Evolutionary conservation across 1,140 invertebrate genomes (phyloP).

Genomic region (Pararge aegeria): DNA sequence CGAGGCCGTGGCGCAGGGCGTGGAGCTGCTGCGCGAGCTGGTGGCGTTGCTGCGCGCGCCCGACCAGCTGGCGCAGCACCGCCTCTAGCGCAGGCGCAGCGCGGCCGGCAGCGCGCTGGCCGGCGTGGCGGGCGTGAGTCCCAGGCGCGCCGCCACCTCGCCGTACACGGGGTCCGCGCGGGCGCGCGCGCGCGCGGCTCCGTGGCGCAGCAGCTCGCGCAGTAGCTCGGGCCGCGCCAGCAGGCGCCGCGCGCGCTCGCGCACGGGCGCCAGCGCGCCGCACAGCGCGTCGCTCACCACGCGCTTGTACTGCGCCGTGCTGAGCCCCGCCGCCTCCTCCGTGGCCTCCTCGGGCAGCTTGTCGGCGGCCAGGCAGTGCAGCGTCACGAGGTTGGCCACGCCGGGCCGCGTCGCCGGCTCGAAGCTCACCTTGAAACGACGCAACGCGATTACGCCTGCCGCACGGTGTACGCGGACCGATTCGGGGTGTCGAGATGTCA

Average conservation of each 20-base stretch:
- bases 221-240: constrained; percentile 79
- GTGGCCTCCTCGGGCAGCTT: constrained; percentile 86
- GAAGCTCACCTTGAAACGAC: constrained; percentile 84
- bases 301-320: constrained; percentile 83
- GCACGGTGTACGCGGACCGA: too few relatives aligned
- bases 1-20: constrained; percentile 61
- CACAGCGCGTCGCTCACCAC: constrained; percentile 48
- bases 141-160: constrained; percentile 85
- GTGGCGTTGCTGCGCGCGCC: constrained; percentile 44
- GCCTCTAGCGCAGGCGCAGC: constrained; percentile 4
- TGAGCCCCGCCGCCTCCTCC: constrained; percentile 82
- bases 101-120: neutral
- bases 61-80: constrained; percentile 21
- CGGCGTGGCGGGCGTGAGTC: constrained; percentile 51
- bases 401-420: constrained; percentile 90
- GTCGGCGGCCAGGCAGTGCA: constrained; percentile 89
- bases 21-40: constrained; percentile 57
- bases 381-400: constrained; percentile 92
- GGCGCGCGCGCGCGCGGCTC: constrained; percentile 84
- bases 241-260: constrained; percentile 74
- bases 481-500: too few relatives aligned
- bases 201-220: constrained; percentile 84
- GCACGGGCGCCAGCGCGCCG: constrained; percentile 39
- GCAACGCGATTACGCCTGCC: neutral
- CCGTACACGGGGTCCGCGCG: constrained; percentile 85